Conservation (phyloP, 2,797 vertebrate species). For the Falco columbarius region DNA sequence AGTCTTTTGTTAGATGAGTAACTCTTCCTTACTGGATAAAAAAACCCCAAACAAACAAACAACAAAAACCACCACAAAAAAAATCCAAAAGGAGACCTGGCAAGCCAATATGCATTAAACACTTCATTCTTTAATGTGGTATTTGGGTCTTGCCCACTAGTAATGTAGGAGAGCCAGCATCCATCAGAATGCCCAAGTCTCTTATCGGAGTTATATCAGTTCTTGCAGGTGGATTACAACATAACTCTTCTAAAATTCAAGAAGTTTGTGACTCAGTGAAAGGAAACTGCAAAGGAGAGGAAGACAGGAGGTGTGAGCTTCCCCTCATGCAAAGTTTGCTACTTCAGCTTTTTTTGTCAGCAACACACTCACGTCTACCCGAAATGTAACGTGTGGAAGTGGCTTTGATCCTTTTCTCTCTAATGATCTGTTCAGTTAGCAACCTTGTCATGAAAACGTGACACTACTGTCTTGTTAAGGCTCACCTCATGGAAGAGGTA, state of each 20-base stretch:
- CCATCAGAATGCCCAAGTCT: neutral
- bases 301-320: neutral
- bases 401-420: slow-evolving; percentile 38
- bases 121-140: neutral
- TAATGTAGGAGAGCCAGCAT: neutral
- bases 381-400: neutral
- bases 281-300: neutral
- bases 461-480: neutral
- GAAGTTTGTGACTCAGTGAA: neutral
- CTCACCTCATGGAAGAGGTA: neutral
- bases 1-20: neutral
- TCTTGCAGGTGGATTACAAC: neutral
- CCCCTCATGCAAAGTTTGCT: neutral
- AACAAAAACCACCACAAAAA: neutral
- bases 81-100: neutral
- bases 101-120: neutral
- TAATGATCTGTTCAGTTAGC: slow-evolving; percentile 39
- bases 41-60: neutral
- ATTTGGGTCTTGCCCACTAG: neutral
- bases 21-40: neutral
- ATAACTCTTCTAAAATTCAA: neutral
- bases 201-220: neutral
- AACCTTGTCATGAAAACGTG: neutral
- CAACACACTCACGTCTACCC: neutral
- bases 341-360: neutral